phyloP scores from a whole-genome alignment of 2,888 invertebrate genomes.

The Mechanitis mazaeus region DNA sequence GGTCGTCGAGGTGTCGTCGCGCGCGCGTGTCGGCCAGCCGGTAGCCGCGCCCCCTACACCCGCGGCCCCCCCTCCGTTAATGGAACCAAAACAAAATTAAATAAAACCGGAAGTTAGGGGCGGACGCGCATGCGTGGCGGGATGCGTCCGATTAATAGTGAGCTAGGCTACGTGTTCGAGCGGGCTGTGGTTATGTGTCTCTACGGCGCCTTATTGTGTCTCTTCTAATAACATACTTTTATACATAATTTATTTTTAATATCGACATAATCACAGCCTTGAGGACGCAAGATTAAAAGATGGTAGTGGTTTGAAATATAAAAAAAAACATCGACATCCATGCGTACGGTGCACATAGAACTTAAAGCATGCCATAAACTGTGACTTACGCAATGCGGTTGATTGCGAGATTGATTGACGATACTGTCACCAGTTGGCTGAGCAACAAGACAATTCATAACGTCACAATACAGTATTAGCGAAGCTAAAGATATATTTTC shows the following conservation, averaged over 20 bases:
- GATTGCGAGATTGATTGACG: conserved; percentile 93
- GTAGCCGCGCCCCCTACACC: conserved; percentile 56
- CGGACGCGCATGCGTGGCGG: too few species aligned
- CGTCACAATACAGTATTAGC: conserved; percentile 67
- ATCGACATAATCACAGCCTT: conserved; percentile 35
- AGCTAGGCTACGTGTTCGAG: conserved; percentile 42
- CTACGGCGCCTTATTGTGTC: conserved; percentile 42
- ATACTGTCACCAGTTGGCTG: conserved; percentile 95
- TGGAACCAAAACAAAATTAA: too few species aligned
- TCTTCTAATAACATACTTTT: too few species aligned
- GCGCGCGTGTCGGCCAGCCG: conserved; percentile 68
- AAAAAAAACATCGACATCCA: conserved; percentile 52
- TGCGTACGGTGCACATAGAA: conserved; percentile 48
- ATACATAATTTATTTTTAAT: background rate
- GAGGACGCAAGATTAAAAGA: conserved; percentile 20
- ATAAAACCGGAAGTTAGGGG: too few species aligned
- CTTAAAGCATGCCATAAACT: conserved; percentile 40
- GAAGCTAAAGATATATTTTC: conserved; percentile 40
- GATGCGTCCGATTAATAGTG: conserved; percentile 17
- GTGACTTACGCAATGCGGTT: conserved; percentile 94
- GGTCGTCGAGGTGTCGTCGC: conserved; percentile 80
- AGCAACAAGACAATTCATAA: conserved; percentile 75
- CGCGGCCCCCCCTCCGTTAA: conserved; percentile 39
- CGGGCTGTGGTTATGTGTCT: conserved; percentile 43
- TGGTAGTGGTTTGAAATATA: conserved; percentile 32